These are phyloP conservation scores for Platichthys stellatus DNA, from an alignment of 2,113 vertebrate genomes.

Conservation along the genomic window DNA sequence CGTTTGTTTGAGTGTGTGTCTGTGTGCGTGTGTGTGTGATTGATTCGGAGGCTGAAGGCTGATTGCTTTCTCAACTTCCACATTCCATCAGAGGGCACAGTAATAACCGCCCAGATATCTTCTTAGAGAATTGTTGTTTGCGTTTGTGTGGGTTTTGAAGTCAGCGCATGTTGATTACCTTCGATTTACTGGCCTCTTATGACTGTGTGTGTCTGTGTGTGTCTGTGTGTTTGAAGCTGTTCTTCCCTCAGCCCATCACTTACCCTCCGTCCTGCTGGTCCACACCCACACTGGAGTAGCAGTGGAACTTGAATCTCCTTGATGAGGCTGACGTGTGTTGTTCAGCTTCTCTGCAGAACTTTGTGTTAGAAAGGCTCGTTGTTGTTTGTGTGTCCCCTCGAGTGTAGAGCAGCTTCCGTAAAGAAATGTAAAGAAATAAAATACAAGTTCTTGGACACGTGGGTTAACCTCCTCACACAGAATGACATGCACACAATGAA, in stretches of 20 bases:
- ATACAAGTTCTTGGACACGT: no score
- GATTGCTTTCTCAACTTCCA: slow-evolving; percentile 69
- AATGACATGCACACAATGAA: no score
- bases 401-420: no score
- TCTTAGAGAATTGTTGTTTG: slow-evolving; percentile 37
- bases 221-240: neutral
- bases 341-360: neutral
- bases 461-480: no score
- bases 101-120: slow-evolving; percentile 60
- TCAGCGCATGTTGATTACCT: slow-evolving; percentile 30
- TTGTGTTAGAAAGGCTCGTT: neutral
- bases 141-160: slow-evolving; percentile 4
- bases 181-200: slow-evolving; percentile 25
- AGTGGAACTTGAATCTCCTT: no score
- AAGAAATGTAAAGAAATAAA: no score
- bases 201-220: neutral
- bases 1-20: neutral
- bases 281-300: neutral
- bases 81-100: slow-evolving; percentile 47
- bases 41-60: slow-evolving; percentile 63
- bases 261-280: neutral
- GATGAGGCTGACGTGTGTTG: no score
- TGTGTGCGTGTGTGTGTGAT: slow-evolving; percentile 45
- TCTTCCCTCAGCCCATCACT: neutral
- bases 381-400: neutral